A percentile compares a stretch with the other conserved stretches of the same genome.
These are phyloP conservation scores for Aegithalos caudatus DNA, from an alignment of 2,113 vertebrate genomes.

Conservation along the genomic window DNA sequence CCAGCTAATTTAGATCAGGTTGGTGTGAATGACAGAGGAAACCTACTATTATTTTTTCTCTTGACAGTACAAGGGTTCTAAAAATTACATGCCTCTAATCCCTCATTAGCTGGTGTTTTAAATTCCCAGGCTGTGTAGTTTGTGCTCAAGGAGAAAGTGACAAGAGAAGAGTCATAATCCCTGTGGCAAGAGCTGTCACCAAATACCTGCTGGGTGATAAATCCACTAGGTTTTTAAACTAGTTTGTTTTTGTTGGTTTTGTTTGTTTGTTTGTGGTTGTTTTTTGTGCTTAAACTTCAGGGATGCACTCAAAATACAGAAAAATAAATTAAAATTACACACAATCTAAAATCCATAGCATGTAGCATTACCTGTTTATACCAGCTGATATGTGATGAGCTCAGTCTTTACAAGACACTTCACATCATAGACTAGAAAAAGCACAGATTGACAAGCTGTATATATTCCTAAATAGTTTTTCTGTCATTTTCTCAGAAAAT, in stretches of 20 bases:
- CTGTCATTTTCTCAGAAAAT: neutral
- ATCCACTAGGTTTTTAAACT: conserved; percentile 29
- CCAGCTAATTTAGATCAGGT: conserved; percentile 25
- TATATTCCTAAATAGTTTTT: conserved; percentile 20
- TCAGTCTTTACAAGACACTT: neutral
- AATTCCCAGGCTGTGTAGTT: neutral
- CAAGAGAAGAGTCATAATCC: conserved; percentile 33
- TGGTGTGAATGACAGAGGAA: conserved; percentile 16
- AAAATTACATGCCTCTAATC: conserved; percentile 48
- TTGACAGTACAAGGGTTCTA: conserved; percentile 31
- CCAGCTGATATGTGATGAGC: neutral
- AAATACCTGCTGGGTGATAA: conserved; percentile 42
- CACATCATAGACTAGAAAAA: neutral
- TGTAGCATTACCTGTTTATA: neutral
- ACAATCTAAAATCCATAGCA: neutral
- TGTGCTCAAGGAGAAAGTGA: conserved; percentile 42
- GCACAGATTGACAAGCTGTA: neutral
- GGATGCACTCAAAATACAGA: conserved; percentile 1
- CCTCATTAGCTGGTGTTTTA: conserved; percentile 32
- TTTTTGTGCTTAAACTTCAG: neutral
- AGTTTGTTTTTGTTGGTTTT: neutral
- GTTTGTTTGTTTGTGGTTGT: no score
- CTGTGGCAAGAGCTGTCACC: conserved; percentile 2
- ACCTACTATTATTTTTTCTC: conserved; percentile 17
- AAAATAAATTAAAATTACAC: conserved; percentile 32